Base-by-base conservation (phyloP, 2,113 vertebrate genomes). In the Sorex araneus region DNA sequence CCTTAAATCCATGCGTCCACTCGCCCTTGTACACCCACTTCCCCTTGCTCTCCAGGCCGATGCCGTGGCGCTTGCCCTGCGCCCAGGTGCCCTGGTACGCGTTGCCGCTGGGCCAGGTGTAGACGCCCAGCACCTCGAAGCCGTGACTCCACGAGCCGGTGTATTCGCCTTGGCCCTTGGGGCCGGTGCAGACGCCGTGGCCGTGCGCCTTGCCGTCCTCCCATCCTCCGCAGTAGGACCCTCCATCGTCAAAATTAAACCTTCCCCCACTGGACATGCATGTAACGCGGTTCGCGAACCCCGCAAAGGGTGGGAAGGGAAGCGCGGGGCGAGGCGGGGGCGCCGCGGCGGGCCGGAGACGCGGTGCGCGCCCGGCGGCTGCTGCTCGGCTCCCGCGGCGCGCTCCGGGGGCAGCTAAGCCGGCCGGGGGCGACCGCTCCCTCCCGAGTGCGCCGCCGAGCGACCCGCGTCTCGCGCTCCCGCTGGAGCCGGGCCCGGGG, bases 171-270 rank as follows among this genome's bases (percentile, higher is more conserved):
- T 99, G 99, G 97, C 99, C 99, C 97, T 99, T 99, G 84, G 99
- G 99, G 97, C 99, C 99, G 12, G 99, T 99, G 98, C 99, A 99
- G 98, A 99, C 99, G 97, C 99, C 99, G 82, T 99, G 99, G 98
- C 99, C 99, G 95, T 99, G 99, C 96, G 99, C 99, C 98, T 99
- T 99, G 98, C 99, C 99, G 97, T 99, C 99, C 97, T 99, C 99
- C 99, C 99, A 99, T 98, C 99, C 99, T 95, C 99, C 99, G 97
- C 99, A 99, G 98, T 99, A 99, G 98, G 99, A 99, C 98, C 99
- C 99, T 98, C 99, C 99, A 99, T 99, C 99, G 97, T 99, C 99
- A 99, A 99, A 99, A 98, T 99, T 99, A 99, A 99, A 99, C 99
- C 99, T 98, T 95, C 98, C 98, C 98, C 98, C 98, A 98, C 98